Percentiles rank a stretch among this genome's conserved stretches.
These are phyloP conservation scores for Xenopus laevis DNA, from an alignment of 2,113 vertebrate genomes.

Conservation along the genomic window DNA sequence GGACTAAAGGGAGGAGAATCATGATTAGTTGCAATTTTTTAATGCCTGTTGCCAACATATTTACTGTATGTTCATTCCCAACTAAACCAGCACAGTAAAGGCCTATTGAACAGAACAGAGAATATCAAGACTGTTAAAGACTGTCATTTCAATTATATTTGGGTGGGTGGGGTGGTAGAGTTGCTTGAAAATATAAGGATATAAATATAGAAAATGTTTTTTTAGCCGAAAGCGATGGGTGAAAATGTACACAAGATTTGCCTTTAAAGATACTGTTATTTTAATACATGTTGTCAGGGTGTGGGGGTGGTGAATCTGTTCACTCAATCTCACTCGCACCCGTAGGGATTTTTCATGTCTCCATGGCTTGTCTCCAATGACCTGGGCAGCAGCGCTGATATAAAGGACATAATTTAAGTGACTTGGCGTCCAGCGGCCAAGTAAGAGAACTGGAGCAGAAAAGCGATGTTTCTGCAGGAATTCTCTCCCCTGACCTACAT, in stretches of 20 bases:
- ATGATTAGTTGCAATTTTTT: too few relatives aligned
- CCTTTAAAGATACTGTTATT: constrained; percentile 28
- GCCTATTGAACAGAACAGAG: too few relatives aligned
- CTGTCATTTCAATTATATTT: too few relatives aligned
- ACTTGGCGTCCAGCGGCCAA: constrained; percentile 27
- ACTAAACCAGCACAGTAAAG: too few relatives aligned
- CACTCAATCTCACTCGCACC: constrained; percentile 12
- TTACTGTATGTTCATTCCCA: too few relatives aligned
- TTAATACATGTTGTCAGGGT: constrained; percentile 39
- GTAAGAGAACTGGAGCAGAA: constrained; percentile 37
- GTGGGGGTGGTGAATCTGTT: constrained; percentile 4
- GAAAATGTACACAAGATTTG: constrained; percentile 28
- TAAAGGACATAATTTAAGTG: constrained; percentile 45
- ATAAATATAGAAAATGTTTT: constrained; percentile 32
- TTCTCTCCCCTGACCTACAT: constrained; percentile 41
- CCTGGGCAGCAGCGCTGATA: constrained; percentile 33
- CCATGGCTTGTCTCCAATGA: constrained; percentile 28
- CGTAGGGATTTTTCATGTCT: constrained; percentile 29
- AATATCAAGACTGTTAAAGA: background rate
- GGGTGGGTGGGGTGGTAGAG: too few relatives aligned
- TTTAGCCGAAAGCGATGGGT: constrained; percentile 24
- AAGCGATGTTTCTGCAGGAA: constrained; percentile 43
- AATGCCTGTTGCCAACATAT: too few relatives aligned
- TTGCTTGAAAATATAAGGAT: background rate
- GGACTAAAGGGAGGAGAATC: too few relatives aligned